Evolutionary conservation across 2,797 vertebrate genomes (phyloP).

Genomic region (Malacoraja senta): DNA sequence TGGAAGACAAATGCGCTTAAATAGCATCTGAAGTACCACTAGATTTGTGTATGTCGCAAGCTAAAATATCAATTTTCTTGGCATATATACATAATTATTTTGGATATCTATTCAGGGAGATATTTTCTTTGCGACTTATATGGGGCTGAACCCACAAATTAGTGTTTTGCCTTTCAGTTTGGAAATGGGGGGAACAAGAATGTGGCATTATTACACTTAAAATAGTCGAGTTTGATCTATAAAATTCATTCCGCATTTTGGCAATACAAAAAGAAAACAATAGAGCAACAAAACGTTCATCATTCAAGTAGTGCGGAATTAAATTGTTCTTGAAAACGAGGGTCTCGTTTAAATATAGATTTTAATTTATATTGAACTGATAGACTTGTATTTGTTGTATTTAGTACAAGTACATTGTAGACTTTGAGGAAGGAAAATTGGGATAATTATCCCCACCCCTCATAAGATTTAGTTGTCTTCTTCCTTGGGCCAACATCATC

Average conservation of each 20-base stretch:
- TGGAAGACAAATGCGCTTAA: not conserved
- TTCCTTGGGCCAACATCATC: not conserved
- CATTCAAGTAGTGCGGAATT: not conserved
- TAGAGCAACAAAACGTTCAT: not conserved
- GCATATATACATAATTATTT: not conserved
- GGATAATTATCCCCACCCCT: not conserved
- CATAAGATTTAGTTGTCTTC: not conserved
- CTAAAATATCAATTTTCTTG: conserved; percentile 6
- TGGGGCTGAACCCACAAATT: not conserved
- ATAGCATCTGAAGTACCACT: not conserved
- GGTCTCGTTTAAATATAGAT: conserved; percentile 9
- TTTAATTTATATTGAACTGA: conserved; percentile 23
- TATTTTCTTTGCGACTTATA: not conserved
- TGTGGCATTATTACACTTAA: too few relatives aligned
- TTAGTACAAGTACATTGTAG: conserved; percentile 10
- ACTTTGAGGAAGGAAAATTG: conserved; percentile 21
- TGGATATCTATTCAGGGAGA: not conserved
- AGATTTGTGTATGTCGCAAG: not conserved
- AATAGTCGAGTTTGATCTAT: not conserved
- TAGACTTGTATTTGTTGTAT: conserved; percentile 33
- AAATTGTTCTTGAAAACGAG: conserved; percentile 9
- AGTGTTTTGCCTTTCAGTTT: not conserved
- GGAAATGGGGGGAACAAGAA: not conserved
- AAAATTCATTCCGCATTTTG: too few relatives aligned
- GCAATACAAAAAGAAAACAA: not conserved